Percentiles rank a stretch among this genome's conserved stretches.
Evolutionary conservation across 2,888 invertebrate species (phyloP).

Genomic region (Hemicrepidius hirtus): DNA sequence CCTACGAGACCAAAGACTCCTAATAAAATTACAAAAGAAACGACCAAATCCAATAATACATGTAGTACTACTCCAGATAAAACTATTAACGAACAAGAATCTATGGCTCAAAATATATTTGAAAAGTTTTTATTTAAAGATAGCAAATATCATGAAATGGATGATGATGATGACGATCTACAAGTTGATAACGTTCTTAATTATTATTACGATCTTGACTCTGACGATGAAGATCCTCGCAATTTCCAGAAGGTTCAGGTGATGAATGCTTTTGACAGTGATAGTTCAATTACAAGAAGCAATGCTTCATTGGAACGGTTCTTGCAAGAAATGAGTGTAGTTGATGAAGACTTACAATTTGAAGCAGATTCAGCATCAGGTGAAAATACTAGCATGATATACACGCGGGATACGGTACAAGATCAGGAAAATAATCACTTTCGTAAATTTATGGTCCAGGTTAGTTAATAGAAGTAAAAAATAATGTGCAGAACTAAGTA

Average conservation of each 20-base stretch:
- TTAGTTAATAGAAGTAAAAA: slow-evolving; percentile 10
- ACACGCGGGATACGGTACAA: slow-evolving; percentile 23
- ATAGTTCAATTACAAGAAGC: not conserved
- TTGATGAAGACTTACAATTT: slow-evolving; percentile 2
- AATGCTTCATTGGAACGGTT: slow-evolving; percentile 65
- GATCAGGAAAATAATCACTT: not conserved
- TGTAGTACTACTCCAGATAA: no score
- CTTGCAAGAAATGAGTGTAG: slow-evolving; percentile 62
- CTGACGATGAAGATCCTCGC: not conserved
- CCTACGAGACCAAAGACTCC: not conserved
- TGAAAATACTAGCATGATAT: not conserved
- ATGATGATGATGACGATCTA: slow-evolving; percentile 50
- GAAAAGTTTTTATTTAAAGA: slow-evolving; percentile 62
- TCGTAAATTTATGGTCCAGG: slow-evolving; percentile 8
- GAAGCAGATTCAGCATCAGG: not conserved
- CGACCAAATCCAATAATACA: no score
- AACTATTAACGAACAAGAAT: slow-evolving; percentile 29
- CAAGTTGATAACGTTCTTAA: slow-evolving; percentile 6
- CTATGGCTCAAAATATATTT: slow-evolving; percentile 62
- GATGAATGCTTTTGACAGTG: not conserved
- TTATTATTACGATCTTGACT: slow-evolving; percentile 7
- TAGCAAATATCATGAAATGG: slow-evolving; percentile 55
- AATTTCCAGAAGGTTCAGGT: not conserved
- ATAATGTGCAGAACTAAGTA: not conserved
- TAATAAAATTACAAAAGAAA: not conserved